A percentile compares a stretch with the other conserved stretches of the same genome.
Evolutionary conservation across 2,797 vertebrate species (phyloP).

Genomic region (Rachycentron canadum): DNA sequence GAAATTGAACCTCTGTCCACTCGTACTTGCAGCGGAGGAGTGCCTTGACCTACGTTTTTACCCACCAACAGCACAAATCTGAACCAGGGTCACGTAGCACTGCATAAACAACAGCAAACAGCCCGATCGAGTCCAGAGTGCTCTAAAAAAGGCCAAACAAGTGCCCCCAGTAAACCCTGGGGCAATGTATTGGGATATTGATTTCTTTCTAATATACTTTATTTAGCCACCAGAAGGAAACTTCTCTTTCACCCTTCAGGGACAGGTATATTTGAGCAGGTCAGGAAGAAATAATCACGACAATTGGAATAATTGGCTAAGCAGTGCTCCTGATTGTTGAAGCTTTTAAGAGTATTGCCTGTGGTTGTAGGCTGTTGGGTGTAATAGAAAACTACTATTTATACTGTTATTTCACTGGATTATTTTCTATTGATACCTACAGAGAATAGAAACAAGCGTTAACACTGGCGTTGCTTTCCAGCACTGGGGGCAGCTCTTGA

Average conservation of each 20-base stretch:
- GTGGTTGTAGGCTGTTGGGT: not conserved
- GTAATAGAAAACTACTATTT: not conserved
- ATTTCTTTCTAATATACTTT: conserved; percentile 45
- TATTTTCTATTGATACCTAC: not conserved
- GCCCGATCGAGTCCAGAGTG: not conserved
- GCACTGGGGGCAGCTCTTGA: too few species aligned
- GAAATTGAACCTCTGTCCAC: conserved; percentile 53
- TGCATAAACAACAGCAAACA: conserved; percentile 19
- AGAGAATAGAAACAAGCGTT: too few species aligned
- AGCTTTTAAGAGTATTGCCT: too few species aligned
- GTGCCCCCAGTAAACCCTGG: conserved; percentile 41
- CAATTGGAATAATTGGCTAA: not conserved
- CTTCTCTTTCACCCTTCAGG: not conserved
- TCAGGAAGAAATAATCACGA: not conserved
- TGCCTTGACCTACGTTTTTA: conserved; percentile 42
- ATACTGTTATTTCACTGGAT: too few species aligned
- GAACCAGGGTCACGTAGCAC: conserved; percentile 3
- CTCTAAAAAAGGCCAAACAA: conserved; percentile 2
- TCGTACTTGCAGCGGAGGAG: not conserved
- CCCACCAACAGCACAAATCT: conserved; percentile 5
- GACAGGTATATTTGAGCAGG: not conserved
- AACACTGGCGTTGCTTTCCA: too few species aligned
- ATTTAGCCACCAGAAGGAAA: conserved; percentile 18
- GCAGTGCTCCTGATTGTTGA: not conserved
- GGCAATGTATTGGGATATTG: conserved; percentile 33